Percentiles rank a stretch among this genome's conserved stretches.
Conservation (phyloP, 1,140 invertebrate species). For the Anagrus nilaparvatae region DNA sequence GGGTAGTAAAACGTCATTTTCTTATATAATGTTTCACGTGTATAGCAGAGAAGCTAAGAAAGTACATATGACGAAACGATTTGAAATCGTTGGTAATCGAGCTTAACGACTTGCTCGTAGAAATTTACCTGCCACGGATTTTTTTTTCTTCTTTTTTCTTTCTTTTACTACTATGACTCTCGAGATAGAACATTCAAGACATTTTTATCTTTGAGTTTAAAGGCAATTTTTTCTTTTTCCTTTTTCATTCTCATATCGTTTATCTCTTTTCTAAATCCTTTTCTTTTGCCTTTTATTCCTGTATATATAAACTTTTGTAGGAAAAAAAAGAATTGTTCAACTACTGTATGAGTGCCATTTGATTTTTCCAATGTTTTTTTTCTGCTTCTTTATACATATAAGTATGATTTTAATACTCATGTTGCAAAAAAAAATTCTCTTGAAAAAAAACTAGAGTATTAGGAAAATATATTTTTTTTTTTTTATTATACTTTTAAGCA, state of each 20-base stretch:
- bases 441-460: no score
- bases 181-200: background rate
- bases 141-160: background rate
- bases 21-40: no score
- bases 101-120: conserved; percentile 4
- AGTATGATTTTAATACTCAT: no score
- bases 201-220: conserved; percentile 6
- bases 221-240: background rate
- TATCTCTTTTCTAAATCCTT: background rate
- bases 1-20: conserved; percentile 14
- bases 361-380: no score
- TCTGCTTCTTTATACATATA: no score
- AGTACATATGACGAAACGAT: conserved; percentile 7
- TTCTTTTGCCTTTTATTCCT: background rate
- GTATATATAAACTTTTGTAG: no score
- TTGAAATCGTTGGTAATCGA: conserved; percentile 9
- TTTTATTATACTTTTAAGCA: background rate
- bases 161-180: background rate
- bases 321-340: conserved; percentile 2
- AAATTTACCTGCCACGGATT: background rate
- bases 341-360: no score
- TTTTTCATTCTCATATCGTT: background rate
- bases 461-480: no score
- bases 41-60: no score
- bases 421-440: no score